Percentiles rank a stretch among this genome's conserved stretches.
These are phyloP conservation scores for Macrosiphum euphorbiae DNA, from an alignment of 2,888 invertebrate species.

Conservation along the genomic window DNA sequence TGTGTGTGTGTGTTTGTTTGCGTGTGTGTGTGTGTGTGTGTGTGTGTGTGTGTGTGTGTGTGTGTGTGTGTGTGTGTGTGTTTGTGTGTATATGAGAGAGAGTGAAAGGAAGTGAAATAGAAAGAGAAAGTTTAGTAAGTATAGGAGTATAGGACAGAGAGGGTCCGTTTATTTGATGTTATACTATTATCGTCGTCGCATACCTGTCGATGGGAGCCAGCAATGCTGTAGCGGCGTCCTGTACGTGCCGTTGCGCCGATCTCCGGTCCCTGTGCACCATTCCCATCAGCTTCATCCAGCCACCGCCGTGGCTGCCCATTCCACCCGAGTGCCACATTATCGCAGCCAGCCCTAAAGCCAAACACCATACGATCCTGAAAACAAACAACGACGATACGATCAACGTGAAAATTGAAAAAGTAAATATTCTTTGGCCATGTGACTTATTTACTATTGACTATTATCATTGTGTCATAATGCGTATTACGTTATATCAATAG, in stretches of 20 bases:
- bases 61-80: neutral
- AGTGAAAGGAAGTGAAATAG: neutral
- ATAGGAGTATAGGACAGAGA: no score
- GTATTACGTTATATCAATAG: neutral
- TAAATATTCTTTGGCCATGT: neutral
- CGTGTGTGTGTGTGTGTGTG: neutral
- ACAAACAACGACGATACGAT: neutral
- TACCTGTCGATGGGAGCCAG: constrained; percentile 62
- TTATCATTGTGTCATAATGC: neutral
- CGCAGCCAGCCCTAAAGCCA: constrained; percentile 61
- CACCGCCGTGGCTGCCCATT: constrained; percentile 80
- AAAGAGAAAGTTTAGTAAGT: neutral
- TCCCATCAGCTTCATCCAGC: constrained; percentile 87
- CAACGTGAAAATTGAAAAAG: neutral
- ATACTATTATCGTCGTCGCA: constrained; percentile 8
- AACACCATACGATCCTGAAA: constrained; percentile 55
- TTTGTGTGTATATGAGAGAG: neutral
- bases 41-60: neutral
- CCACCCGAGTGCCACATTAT: constrained; percentile 85
- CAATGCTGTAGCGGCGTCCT: constrained; percentile 57
- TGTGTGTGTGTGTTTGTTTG: neutral
- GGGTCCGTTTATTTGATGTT: neutral
- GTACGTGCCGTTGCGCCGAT: constrained; percentile 68
- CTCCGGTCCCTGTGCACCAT: constrained; percentile 83
- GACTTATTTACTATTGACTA: neutral